Evolutionary conservation across 2,797 vertebrate genomes (phyloP), one percentile per base, ranked within the genome.

Genomic region (Oreochromis grahami): DNA sequence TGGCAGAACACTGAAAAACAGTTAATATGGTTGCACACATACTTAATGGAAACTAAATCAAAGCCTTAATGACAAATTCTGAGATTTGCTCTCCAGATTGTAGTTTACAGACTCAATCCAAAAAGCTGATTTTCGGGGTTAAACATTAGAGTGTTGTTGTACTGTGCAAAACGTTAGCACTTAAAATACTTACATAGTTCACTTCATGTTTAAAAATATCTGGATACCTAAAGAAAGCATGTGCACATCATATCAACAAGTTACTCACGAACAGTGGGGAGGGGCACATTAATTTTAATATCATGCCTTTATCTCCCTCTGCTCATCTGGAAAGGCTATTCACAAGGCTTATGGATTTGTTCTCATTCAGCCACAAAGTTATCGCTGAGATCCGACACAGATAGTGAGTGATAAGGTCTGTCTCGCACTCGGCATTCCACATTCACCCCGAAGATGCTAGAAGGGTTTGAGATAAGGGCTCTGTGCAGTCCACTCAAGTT

Each of bases 1-100:
- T 36, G 48, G 79, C 34, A 79, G 76, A 79, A 76, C 36, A 89
- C 79, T 77, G 48, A 82, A 81, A 88, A 88, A 81, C 9, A 84
- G 76, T 51, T 36, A 77, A 52, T 13, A 38, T 17, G 34, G 78
- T 81, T 76, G 50, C 17, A 82, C 48, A 86, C 29, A 21, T 15
- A 41, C 34, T 84, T 81, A 12, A 72, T 86, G 24, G 60, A 86
- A 86, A 68, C n/a, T 24, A 80, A 88, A 83, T 77, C 79, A 63
- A 26, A 83, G 36, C 50, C 70, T 85, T 3, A 1, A 52, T 78
- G 36, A 72, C 82, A n/a, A 87, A 43, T 50, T 34, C 51, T 68
- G 13, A 80, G 36, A 63, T 89, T 80, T 85, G 3, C 74, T 84
- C 85, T 88, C 5, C 52, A 65, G 74, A 53, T 83, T 55, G 29